Conservation (phyloP, 2,797 vertebrate genomes). For the Monodelphis domestica region DNA sequence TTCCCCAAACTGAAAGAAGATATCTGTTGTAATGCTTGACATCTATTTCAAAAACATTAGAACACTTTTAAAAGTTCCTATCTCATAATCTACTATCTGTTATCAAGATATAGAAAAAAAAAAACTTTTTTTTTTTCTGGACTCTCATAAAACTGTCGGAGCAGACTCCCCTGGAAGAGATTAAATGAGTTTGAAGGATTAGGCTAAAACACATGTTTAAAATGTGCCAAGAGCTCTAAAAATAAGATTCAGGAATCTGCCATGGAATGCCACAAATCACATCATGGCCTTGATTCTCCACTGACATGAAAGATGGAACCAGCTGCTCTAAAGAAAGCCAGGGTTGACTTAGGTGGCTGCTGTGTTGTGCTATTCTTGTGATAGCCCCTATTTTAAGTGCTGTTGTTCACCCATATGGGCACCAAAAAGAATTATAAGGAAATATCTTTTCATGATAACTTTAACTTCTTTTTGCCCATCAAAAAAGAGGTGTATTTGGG, state of each 20-base stretch:
- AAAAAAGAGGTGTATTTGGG: background rate
- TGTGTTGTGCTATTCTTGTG: rapidly evolving
- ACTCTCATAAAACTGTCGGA: background rate
- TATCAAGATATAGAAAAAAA: background rate
- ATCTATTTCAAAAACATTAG: background rate
- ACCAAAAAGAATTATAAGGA: background rate
- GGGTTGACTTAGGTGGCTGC: rapidly evolving
- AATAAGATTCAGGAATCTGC: background rate
- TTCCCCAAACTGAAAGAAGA: background rate
- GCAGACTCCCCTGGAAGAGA: background rate
- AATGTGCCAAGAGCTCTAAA: background rate
- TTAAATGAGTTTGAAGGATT: background rate
- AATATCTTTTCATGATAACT: background rate
- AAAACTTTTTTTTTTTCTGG: background rate
- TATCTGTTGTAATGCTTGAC: background rate
- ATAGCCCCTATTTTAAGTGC: rapidly evolving
- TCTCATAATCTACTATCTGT: background rate
- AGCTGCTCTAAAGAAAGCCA: background rate
- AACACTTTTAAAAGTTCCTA: rapidly evolving
- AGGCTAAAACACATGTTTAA: rapidly evolving
- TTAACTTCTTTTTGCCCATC: rapidly evolving
- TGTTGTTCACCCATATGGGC: background rate
- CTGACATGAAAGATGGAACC: rapidly evolving
- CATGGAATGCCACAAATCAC: background rate
- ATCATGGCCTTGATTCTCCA: background rate